phyloP scores from a whole-genome alignment of 2,797 vertebrate species.

The Xenentodon cancila region DNA sequence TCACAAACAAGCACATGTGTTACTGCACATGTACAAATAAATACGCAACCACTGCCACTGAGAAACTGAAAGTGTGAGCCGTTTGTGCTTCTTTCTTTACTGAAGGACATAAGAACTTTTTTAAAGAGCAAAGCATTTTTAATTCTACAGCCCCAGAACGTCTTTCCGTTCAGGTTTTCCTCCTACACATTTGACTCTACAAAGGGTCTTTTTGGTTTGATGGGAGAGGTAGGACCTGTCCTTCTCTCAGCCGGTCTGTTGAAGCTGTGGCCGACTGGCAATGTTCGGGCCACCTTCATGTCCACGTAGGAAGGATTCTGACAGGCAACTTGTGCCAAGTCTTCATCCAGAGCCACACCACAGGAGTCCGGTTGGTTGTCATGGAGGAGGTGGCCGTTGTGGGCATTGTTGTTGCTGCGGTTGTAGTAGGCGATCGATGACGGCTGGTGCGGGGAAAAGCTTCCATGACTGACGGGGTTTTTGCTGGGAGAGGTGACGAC shows the following conservation, averaged over 20 bases:
- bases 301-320: slow-evolving; percentile 91
- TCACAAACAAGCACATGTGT: neutral
- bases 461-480: slow-evolving; percentile 61
- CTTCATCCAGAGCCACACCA: slow-evolving; percentile 76
- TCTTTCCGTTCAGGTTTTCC: slow-evolving; percentile 3
- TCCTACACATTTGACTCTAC: slow-evolving; percentile 96
- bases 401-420: slow-evolving; percentile 99
- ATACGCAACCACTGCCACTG: neutral
- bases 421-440: slow-evolving; percentile 98
- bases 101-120: neutral
- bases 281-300: slow-evolving; percentile 91
- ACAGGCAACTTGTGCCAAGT: slow-evolving; percentile 86
- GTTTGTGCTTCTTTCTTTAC: neutral
- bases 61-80: neutral
- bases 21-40: no score
- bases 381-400: slow-evolving; percentile 91
- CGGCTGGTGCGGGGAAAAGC: slow-evolving; percentile 66
- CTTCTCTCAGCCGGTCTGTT: slow-evolving; percentile 85
- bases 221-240: slow-evolving; percentile 91
- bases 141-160: neutral
- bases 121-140: slow-evolving; percentile 15
- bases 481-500: slow-evolving; percentile 90
- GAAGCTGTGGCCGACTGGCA: slow-evolving; percentile 91
- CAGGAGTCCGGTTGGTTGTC: slow-evolving; percentile 86
- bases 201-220: slow-evolving; percentile 99